Percentiles rank a stretch among this genome's conserved stretches.
Conservation (phyloP, 2,113 vertebrate species). For the Hippocampus zosterae region DNA sequence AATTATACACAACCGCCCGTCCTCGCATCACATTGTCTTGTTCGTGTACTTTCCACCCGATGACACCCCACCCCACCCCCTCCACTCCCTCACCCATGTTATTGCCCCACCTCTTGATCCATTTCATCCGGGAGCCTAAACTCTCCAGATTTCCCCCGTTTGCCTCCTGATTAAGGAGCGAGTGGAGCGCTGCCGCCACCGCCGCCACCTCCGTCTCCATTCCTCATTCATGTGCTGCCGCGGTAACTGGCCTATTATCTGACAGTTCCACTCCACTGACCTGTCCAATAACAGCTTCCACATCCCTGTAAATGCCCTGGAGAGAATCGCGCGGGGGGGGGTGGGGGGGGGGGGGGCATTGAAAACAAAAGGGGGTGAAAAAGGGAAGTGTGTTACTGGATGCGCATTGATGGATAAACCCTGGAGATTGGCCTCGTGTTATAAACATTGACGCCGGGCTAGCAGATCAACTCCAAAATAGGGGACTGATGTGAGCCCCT, state of each 20-base stretch:
- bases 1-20: background rate
- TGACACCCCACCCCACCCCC: background rate
- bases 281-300: slow-evolving; percentile 73
- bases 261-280: slow-evolving; percentile 74
- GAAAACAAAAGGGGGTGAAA: slow-evolving; percentile 3
- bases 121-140: slow-evolving; percentile 61
- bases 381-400: slow-evolving; percentile 23
- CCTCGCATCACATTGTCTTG: background rate
- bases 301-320: slow-evolving; percentile 67
- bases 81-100: too few relatives aligned
- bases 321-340: slow-evolving; percentile 14
- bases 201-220: slow-evolving; percentile 40
- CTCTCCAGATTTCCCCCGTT: slow-evolving; percentile 65
- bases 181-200: slow-evolving; percentile 60
- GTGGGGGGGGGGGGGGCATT: background rate
- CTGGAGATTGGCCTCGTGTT: slow-evolving; percentile 92
- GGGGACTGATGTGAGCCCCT: slow-evolving; percentile 81
- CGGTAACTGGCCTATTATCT: slow-evolving; percentile 74
- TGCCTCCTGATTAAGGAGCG: slow-evolving; percentile 70
- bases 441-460: slow-evolving; percentile 99
- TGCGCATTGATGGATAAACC: slow-evolving; percentile 77
- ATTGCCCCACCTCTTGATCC: slow-evolving; percentile 18
- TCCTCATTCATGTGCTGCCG: slow-evolving; percentile 67
- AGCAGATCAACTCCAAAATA: slow-evolving; percentile 98
- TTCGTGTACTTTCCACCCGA: background rate